phyloP scores from a whole-genome alignment of 2,113 vertebrate genomes.

The Siniperca knerii region DNA sequence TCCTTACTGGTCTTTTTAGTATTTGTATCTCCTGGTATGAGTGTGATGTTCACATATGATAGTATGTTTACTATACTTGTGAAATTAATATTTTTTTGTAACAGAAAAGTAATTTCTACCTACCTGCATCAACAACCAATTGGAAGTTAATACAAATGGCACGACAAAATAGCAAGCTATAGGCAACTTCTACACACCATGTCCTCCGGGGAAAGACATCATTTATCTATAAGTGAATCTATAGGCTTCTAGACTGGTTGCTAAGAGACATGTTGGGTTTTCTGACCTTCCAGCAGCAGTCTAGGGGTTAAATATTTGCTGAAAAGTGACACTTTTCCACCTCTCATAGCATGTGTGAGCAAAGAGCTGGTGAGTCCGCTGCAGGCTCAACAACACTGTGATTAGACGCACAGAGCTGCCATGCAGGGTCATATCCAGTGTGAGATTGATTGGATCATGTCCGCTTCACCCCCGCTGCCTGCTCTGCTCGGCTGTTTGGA shows the following conservation, averaged over 20 bases:
- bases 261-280: conserved; percentile 43
- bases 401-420: conserved; percentile 64
- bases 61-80: not conserved
- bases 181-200: not conserved
- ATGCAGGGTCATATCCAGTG: conserved; percentile 49
- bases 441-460: conserved; percentile 66
- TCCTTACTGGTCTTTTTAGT: not conserved
- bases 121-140: not conserved
- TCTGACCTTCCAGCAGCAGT: conserved; percentile 14
- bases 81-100: not conserved
- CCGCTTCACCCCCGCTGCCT: not conserved
- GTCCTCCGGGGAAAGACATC: not conserved
- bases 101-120: not conserved
- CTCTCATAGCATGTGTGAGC: conserved; percentile 6
- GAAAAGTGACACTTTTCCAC: conserved; percentile 21
- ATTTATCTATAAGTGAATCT: conserved; percentile 28
- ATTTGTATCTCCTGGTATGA: not conserved
- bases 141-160: not conserved
- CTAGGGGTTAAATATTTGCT: conserved; percentile 36
- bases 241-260: conserved; percentile 33
- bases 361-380: conserved; percentile 38
- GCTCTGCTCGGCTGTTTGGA: conserved; percentile 7
- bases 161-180: not conserved
- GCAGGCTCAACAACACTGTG: conserved; percentile 45
- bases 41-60: too few relatives aligned